phyloP scores from a whole-genome alignment of 92 coral and sea anemone species.

The Desmophyllum pertusum region DNA sequence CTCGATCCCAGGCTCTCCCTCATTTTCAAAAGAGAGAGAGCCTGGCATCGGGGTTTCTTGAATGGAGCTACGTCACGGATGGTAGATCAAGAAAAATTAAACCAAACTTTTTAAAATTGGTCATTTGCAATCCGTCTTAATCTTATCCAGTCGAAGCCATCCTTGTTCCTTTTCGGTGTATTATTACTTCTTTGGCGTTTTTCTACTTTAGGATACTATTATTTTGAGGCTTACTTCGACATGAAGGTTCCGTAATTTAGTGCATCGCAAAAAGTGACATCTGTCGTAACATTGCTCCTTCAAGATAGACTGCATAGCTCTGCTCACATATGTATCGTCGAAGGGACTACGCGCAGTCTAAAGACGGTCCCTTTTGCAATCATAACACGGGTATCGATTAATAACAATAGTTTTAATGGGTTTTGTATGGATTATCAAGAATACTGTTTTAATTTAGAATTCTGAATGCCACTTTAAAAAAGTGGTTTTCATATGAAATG shows the following conservation, averaged over 20 bases:
- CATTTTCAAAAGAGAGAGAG: not conserved
- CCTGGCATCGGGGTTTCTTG: not conserved
- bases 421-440: conserved; percentile 15
- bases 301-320: not conserved
- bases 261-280: not conserved
- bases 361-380: not conserved
- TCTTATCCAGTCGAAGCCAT: not conserved
- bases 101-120: not conserved
- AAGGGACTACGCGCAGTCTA: not conserved
- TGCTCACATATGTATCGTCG: not conserved
- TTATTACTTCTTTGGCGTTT: not conserved
- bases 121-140: not conserved
- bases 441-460: not conserved
- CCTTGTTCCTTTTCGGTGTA: not conserved
- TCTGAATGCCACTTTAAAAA: not conserved
- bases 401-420: conserved; percentile 22
- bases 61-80: not conserved
- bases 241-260: not conserved
- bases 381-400: not conserved
- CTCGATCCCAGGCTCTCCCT: no score
- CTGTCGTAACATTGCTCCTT: not conserved
- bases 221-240: not conserved
- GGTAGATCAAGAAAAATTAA: not conserved
- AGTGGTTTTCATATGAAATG: conserved; percentile 16
- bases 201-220: not conserved